Evolutionary conservation across 2,113 vertebrate genomes (phyloP).

Genomic region (Scolopax mira): DNA sequence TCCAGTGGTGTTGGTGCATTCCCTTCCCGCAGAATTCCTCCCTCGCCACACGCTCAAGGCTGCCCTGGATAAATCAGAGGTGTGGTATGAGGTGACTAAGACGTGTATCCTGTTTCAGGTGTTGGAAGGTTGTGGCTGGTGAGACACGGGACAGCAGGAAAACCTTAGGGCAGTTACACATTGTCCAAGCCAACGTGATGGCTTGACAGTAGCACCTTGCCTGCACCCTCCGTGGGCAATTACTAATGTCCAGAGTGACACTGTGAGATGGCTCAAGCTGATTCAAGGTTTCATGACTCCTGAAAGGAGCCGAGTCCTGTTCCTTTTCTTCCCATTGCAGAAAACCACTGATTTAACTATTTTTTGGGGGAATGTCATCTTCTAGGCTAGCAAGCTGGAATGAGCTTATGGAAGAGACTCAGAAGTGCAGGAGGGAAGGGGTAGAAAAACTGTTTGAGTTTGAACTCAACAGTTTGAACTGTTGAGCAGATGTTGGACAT

Average conservation of each 20-base stretch:
- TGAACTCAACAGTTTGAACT: no score
- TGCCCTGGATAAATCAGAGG: not conserved
- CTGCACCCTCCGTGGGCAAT: no score
- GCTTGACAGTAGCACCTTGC: not conserved
- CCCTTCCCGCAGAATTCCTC: not conserved
- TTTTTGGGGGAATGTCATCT: not conserved
- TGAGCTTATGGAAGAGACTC: not conserved
- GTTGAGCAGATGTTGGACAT: not conserved
- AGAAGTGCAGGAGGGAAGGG: not conserved
- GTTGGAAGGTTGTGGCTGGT: not conserved
- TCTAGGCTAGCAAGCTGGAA: not conserved
- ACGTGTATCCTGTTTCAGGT: not conserved
- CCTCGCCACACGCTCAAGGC: fast-evolving
- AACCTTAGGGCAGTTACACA: not conserved
- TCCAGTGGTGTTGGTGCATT: not conserved
- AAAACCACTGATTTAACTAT: not conserved
- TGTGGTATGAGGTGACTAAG: not conserved
- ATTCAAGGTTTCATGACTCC: not conserved
- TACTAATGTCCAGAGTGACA: not conserved
- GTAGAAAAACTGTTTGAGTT: not conserved
- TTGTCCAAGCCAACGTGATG: not conserved
- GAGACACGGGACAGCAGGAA: not conserved
- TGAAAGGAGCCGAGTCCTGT: not conserved
- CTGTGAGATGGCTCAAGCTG: not conserved
- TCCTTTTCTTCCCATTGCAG: not conserved